Base-by-base conservation (phyloP, 2,113 vertebrate species). In the Scomber scombrus region DNA sequence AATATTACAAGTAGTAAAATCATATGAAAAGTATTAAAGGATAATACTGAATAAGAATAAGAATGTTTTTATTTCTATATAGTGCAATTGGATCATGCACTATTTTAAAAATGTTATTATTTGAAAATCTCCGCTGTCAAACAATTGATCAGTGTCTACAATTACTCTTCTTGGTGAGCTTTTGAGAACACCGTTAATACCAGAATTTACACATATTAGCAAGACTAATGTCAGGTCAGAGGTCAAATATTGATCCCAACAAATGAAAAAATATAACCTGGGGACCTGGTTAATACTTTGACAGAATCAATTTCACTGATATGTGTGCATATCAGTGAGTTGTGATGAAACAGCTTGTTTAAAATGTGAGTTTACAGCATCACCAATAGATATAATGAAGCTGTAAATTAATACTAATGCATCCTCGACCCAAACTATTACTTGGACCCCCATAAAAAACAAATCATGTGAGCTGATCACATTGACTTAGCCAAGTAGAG, bases 241-340 rank as follows among this genome's bases (percentile, higher is more conserved):
- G 64, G 76, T 83, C 63, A 67, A 77, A 47, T 61, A 87, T 85
- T 75, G 78, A 85, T 85, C 29, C 7, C 4, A 18, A 51, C 18
- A 34, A 45, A 85, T 56, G 19, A 78, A 23, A 78, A 62, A 55
- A 69, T 34, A 71, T 80, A 84, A 61, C 51, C 54, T 50, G 75
- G 68, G 54, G 21, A 52, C 63, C 65, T 40, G 34, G 3, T 61
- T 66, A 26, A 80, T 66, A 57, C 47, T 40, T 23, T 15, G 21
- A 72, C 23, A 71, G 23, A 68, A 74, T 91, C 71, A 69, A 85
- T 73, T 47, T 5, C 19, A 29, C 46, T 80, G 62, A 84, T 71
- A 13, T 56, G 11, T 8, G 51, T 51, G 21, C 16, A 18, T 55
- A 46, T 75, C 62, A 67, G 47, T 75, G 54, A 40, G 29, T 13